A percentile compares a stretch with the other conserved stretches of the same genome.
Conservation (phyloP, 1,140 invertebrate species). For the Trachelipus rathkii region DNA sequence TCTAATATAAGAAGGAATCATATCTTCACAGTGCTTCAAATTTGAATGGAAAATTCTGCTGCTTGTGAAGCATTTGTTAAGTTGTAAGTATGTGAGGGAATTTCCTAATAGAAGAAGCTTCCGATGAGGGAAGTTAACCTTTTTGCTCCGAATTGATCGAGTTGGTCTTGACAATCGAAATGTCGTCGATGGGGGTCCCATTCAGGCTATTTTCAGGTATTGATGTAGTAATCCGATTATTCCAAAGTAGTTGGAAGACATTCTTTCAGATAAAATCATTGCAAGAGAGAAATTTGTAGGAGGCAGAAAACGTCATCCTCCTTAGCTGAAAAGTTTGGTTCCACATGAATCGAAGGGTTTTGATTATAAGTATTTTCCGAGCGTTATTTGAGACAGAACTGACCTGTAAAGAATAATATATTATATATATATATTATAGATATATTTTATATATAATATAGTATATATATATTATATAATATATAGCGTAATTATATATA, state of each 20-base stretch:
- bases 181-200: too few species aligned
- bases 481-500: too few species aligned
- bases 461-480: too few species aligned
- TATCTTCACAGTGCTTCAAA: neutral
- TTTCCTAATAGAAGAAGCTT: too few species aligned
- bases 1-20: neutral
- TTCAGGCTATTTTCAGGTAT: neutral
- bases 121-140: too few species aligned
- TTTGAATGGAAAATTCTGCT: neutral
- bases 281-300: neutral
- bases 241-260: slow-evolving; percentile 2
- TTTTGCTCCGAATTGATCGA: too few species aligned
- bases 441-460: too few species aligned
- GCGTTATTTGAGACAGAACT: neutral
- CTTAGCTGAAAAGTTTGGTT: neutral
- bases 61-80: too few species aligned
- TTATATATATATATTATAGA: too few species aligned
- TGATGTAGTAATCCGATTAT: neutral
- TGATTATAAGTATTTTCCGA: neutral
- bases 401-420: neutral
- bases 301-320: neutral
- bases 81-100: too few species aligned
- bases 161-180: too few species aligned
- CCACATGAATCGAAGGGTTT: neutral
- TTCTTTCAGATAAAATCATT: neutral